Conservation (phyloP, 1,140 invertebrate genomes). For the Drosophila bipectinata region DNA sequence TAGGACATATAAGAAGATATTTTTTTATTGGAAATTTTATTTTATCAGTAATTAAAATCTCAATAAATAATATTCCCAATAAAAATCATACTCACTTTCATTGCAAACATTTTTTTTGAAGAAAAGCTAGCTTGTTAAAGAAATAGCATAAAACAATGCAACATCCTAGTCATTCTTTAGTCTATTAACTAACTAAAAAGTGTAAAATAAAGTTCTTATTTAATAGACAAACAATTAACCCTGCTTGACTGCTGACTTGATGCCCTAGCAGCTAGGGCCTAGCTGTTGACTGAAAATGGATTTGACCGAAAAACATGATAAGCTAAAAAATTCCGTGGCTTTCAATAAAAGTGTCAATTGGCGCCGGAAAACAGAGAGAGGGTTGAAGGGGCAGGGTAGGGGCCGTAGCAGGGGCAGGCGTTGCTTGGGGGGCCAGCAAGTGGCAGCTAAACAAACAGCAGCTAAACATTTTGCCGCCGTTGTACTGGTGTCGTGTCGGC, state of each 20-base stretch:
- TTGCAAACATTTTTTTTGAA: too few relatives aligned
- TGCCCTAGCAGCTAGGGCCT: neutral
- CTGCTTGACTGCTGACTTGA: conserved; percentile 6
- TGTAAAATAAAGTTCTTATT: neutral
- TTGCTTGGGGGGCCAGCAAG: conserved; percentile 9
- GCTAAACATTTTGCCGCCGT: conserved; percentile 57
- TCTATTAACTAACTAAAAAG: neutral
- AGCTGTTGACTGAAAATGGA: conserved; percentile 19
- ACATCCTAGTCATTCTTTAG: neutral
- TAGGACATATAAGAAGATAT: too few relatives aligned
- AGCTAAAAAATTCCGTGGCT: conserved; percentile 32
- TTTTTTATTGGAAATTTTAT: too few relatives aligned
- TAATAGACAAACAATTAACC: conserved; percentile 4
- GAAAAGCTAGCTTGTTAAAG: too few relatives aligned
- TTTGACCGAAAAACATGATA: conserved; percentile 45
- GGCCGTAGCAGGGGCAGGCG: neutral
- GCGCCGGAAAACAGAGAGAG: conserved; percentile 22
- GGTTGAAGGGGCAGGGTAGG: neutral
- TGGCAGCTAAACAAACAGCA: conserved; percentile 52
- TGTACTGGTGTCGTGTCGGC: conserved; percentile 74
- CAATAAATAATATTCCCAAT: neutral
- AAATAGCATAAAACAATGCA: neutral
- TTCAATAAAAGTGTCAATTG: conserved; percentile 61
- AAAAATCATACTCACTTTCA: neutral
- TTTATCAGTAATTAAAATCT: neutral